phyloP scores from a whole-genome alignment of 2,113 vertebrate genomes.

The cattle (Bos taurus) region ARS-UCD2.0 NC_037342.1:22289501-22290000 shows the following conservation, averaged over 20 bases:
- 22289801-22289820: neutral
- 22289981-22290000: neutral
- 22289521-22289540: neutral
- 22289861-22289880: slow-evolving; percentile 76
- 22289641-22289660: neutral
- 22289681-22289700: neutral
- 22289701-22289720: neutral
- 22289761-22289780: fast-evolving
- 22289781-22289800: neutral
- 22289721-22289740: neutral
- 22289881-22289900: slow-evolving; percentile 66
- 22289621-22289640: neutral
- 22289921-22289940: slow-evolving; percentile 10
- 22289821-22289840: slow-evolving; percentile 39
- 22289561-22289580: neutral
- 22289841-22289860: slow-evolving; percentile 72
- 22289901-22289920: slow-evolving; percentile 48
- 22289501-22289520: slow-evolving; percentile 24
- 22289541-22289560: neutral
- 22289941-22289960: neutral
- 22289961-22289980: neutral
- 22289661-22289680: neutral
- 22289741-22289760: neutral
- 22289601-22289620: neutral
- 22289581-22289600: neutral